Evolutionary conservation across 30 jellyfish, hydroid and myxozoan genomes (phyloP), one percentile per base, ranked within the genome.

Genomic region (Pelagia noctiluca): DNA sequence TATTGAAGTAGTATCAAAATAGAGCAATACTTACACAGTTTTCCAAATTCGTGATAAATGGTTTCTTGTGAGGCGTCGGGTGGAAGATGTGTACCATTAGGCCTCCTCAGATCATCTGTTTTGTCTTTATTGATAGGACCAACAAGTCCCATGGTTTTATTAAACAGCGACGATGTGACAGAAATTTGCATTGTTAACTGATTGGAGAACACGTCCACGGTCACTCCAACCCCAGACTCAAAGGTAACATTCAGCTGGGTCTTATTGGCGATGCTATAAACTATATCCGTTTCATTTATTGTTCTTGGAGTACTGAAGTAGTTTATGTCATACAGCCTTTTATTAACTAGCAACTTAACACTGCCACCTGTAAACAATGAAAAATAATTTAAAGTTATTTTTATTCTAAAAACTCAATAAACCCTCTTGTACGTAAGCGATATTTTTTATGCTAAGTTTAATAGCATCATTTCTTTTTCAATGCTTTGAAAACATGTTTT

Each of bases 41-140:
- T 49, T 26, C 93, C 94, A 36, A 84, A 84, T 18, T 84, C 54
- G 72, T 84, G 62, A 29, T 84, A 84, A 31, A 84, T 84, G 25
- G 46, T 65, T 23, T 63, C 34, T 54, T 84, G 86, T 0, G 82
- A 30, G 22, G 88, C 32, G 49, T 84, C 62, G 4, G 37, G 5
- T 24, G 88, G 71, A 18, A 84, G 33, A 21, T 42, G 13, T 28
- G 82, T 60, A 0, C 94, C 94, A 35, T 84, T 53, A 2, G 80
- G 80, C 28, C 74, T 26, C 62, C 46, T 54, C 35, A 84, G 63
- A 26, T 84, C 94, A 47, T 84, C 88, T 8, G 63, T 48, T 5
- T 50, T 57, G 65, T 84, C 35, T 8, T 72, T 75, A 63, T 84
- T 84, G 64, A 19, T 19, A 26, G 42, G 73, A 22, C 94, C 94